These are phyloP conservation scores for Galeruca laticollis DNA, from an alignment of 2,888 invertebrate genomes.

Conservation along the genomic window DNA sequence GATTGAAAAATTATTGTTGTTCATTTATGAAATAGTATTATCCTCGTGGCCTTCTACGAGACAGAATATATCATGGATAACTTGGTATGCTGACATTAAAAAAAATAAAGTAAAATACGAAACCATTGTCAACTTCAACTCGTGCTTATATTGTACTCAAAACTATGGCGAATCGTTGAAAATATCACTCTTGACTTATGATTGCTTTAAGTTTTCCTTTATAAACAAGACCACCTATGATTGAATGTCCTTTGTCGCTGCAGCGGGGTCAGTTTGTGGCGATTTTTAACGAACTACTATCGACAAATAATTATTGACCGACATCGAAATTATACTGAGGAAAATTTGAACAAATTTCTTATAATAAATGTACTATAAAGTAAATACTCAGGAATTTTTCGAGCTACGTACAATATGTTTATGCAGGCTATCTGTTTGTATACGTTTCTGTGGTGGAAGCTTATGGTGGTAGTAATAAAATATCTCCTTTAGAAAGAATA, in stretches of 20 bases:
- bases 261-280: background rate
- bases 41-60: conserved; percentile 37
- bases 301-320: background rate
- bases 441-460: no score
- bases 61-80: conserved; percentile 44
- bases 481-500: no score
- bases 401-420: no score
- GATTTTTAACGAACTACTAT: background rate
- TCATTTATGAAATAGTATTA: conserved; percentile 27
- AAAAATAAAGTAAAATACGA: conserved; percentile 49
- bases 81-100: conserved; percentile 43
- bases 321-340: no score
- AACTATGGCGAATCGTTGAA: conserved; percentile 54
- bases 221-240: conserved; percentile 59
- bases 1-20: conserved; percentile 6
- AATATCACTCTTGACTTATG: conserved; percentile 58
- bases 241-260: conserved; percentile 39
- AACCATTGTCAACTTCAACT: conserved; percentile 58
- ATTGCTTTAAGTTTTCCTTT: conserved; percentile 53
- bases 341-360: no score
- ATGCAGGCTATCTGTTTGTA: no score
- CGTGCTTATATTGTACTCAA: conserved; percentile 56
- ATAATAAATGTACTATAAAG: no score
- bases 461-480: no score
- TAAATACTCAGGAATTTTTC: no score